A percentile compares a stretch with the other conserved stretches of the same genome.
These are phyloP conservation scores for Bombus sibiricus DNA, from an alignment of 1,140 invertebrate genomes.

Conservation along the genomic window DNA sequence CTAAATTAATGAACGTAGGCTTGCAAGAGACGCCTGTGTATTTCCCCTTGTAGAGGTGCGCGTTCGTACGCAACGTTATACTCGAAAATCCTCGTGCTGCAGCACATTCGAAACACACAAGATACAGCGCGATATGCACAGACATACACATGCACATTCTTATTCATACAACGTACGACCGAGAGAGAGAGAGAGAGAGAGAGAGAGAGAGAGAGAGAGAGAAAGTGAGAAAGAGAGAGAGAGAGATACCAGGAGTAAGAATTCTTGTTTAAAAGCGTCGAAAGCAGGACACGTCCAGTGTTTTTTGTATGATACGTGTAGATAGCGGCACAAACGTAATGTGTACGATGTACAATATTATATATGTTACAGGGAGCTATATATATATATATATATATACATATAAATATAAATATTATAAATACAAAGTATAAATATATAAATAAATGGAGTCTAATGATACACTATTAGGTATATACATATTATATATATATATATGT, in stretches of 20 bases:
- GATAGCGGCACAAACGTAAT: conserved; percentile 79
- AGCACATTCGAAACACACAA: neutral
- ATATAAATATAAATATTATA: conserved; percentile 65
- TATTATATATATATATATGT: conserved; percentile 52
- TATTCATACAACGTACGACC: neutral
- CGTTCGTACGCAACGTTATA: conserved; percentile 33
- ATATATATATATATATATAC: conserved; percentile 72
- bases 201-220: conserved; percentile 1
- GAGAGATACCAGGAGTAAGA: conserved; percentile 7
- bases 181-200: conserved; percentile 4
- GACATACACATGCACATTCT: neutral
- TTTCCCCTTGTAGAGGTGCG: conserved; percentile 22
- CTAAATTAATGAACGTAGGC: conserved; percentile 70
- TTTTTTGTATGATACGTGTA: conserved; percentile 81
- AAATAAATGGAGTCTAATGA: conserved; percentile 77
- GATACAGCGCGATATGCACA: no score
- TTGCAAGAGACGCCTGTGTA: conserved; percentile 41
- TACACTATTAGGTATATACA: conserved; percentile 67
- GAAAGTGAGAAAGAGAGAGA: neutral
- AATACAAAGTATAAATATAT: conserved; percentile 62
- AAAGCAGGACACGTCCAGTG: conserved; percentile 61
- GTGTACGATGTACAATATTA: conserved; percentile 79
- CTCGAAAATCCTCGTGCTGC: neutral
- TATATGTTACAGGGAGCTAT: conserved; percentile 79
- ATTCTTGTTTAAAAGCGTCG: conserved; percentile 48